Conservation (phyloP, 2,888 invertebrate species). For the Apodemia hepburni region DNA sequence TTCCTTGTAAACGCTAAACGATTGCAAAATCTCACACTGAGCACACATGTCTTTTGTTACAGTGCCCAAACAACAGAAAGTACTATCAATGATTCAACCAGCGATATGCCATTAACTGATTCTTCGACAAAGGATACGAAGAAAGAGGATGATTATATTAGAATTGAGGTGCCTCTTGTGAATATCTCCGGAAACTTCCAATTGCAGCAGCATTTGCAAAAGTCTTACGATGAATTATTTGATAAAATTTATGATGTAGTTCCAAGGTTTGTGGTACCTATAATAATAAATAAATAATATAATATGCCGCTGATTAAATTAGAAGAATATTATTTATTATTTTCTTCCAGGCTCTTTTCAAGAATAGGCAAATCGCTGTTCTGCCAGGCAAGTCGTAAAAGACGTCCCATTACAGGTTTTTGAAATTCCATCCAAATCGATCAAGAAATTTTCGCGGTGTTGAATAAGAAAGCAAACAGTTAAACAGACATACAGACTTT, state of each 20-base stretch:
- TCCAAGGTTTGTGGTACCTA: slow-evolving; percentile 41
- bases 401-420: too few relatives aligned
- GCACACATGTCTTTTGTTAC: background rate
- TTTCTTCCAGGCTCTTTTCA: too few relatives aligned
- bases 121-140: slow-evolving; percentile 12
- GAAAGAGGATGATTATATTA: slow-evolving; percentile 36
- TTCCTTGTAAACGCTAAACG: too few relatives aligned
- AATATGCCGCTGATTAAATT: too few relatives aligned
- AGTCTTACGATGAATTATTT: slow-evolving; percentile 40
- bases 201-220: slow-evolving; percentile 25
- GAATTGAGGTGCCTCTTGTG: slow-evolving; percentile 53
- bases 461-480: too few relatives aligned
- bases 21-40: too few relatives aligned
- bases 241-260: slow-evolving; percentile 52
- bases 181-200: slow-evolving; percentile 48
- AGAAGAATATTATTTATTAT: too few relatives aligned
- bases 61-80: background rate
- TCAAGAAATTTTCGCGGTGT: too few relatives aligned
- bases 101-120: slow-evolving; percentile 17
- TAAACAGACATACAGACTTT: too few relatives aligned
- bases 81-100: background rate
- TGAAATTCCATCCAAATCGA: too few relatives aligned
- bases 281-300: background rate
- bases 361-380: too few relatives aligned
- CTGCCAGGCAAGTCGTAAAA: too few relatives aligned